Evolutionary conservation across 2,888 invertebrate species (phyloP), one percentile per base, ranked within the genome.

Genomic region (Eupelmus urozonus): DNA sequence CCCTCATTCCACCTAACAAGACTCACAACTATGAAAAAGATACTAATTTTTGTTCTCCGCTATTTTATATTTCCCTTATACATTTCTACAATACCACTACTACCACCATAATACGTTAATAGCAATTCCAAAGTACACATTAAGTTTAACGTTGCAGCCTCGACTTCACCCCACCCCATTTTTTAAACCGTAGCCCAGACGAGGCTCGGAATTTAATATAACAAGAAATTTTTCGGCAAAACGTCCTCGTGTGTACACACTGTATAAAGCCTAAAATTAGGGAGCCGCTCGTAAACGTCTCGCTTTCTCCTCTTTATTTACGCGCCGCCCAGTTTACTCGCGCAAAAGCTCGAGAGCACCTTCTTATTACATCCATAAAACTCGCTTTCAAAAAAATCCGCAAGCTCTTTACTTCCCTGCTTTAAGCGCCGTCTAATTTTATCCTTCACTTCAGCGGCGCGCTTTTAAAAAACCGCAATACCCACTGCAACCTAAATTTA

Each of bases 181-280:
- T 42, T 65, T 49, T 5, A 20, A 20, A 13, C 7, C 34, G 45
- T 25, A 11, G 4, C 1, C 11, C 11, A 40, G 23, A n/a, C 13
- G 9, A 3, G 13, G 18, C n/a, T 13, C 25, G 63, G 45, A 63
- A 63, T 63, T 63, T 63, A 45, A 63, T 63, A 63, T 27, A 63
- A 63, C 45, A 25, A 63, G 27, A 45, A 45, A 63, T 49, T 63
- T 40, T 49, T 63, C 27, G 16, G n/a, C 11, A 7, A 25, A 63
- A 16, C 16, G 63, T 9, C 63, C 1, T 2, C 16, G n/a, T 29
- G 16, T 29, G 45, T 23, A 13, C 42, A 16, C n/a, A 45, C 42
- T n/a, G 16, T 4, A 25, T 45, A 25, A 62, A 62, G 40, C 25
- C 11, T 25, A 27, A n/a, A 49, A 63, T 16, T 1, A 40, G 20